phyloP scores from a whole-genome alignment of 1,140 invertebrate genomes.

The Drosophila suzukii region DNA sequence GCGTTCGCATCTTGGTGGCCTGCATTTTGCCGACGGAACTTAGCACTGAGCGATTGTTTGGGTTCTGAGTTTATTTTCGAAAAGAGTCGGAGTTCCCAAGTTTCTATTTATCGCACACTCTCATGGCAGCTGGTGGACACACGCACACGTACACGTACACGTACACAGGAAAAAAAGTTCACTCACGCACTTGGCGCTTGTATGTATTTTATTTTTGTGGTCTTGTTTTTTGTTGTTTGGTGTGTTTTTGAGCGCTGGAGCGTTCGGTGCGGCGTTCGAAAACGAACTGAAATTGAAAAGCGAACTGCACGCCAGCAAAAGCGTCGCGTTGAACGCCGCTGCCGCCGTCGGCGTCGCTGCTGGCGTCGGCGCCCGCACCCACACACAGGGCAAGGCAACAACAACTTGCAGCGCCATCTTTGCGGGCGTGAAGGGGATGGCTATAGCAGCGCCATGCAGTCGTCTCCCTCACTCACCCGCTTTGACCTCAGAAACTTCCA shows the following conservation, averaged over 20 bases:
- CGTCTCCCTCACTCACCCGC: background rate
- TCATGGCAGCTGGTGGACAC: slow-evolving; percentile 9
- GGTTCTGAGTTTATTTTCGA: background rate
- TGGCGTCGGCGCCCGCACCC: slow-evolving; percentile 19
- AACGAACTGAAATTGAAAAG: slow-evolving; percentile 76
- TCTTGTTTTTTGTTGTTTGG: background rate
- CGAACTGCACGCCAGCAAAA: slow-evolving; percentile 74
- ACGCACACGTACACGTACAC: slow-evolving; percentile 3
- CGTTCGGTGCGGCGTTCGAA: slow-evolving; percentile 71
- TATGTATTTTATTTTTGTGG: slow-evolving; percentile 15
- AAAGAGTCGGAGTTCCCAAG: slow-evolving; percentile 5
- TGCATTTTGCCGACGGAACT: slow-evolving; percentile 79
- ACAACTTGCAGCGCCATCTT: slow-evolving; percentile 65
- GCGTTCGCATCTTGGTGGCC: slow-evolving; percentile 87
- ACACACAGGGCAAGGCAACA: slow-evolving; percentile 6
- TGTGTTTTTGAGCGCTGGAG: slow-evolving; percentile 14
- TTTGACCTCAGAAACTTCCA: slow-evolving; percentile 35
- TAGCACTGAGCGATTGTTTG: background rate
- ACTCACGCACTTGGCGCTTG: slow-evolving; percentile 5
- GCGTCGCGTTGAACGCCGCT: slow-evolving; percentile 46
- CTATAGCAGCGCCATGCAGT: background rate
- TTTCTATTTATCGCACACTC: slow-evolving; percentile 27
- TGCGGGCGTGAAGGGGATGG: slow-evolving; percentile 54
- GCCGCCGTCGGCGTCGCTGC: slow-evolving; percentile 7
- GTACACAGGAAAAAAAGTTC: slow-evolving; percentile 10